Base-by-base conservation (phyloP, 2,888 invertebrate species). In the Oligia latruncula region DNA sequence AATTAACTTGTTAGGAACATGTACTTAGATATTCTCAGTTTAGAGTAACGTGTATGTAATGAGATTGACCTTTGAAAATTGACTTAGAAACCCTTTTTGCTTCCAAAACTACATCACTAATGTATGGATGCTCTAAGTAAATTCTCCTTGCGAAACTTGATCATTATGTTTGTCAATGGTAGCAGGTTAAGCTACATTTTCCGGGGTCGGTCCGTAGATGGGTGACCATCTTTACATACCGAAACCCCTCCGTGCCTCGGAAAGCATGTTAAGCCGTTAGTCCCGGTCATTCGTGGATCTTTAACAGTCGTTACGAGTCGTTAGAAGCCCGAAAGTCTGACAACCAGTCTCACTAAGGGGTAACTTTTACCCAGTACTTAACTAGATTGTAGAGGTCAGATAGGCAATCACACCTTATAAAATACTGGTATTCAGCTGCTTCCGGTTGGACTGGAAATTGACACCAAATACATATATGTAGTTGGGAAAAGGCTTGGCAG, bases 1-100 rank as follows among this genome's bases (percentile, higher is more conserved):
- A 73, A 66, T 76, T 72, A 85, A 82, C 81, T 85, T 78, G 58
- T 82, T 87, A 58, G 40, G 40, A 74, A 52, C 23, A 58, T 81
- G 2, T 80, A 62, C 77, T 74, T 60, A 70, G 13, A 58, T 49
- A 74, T 67, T 64, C 58, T 17, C 20, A 46, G 71, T 79, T 75
- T 71, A 71, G 11, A 74, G 35, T 72, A 58, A 71, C 55, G 11
- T 15, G n/a, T 20, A 29, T 20, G 68, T 84, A 82, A 84, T 82
- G 62, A 81, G 58, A 70, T 71, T 81, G 70, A 72, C 64, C 72
- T 83, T 72, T 75, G 29, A 43, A 62, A 68, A 17, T 82, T 77
- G 29, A 40, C 73, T 71, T 55, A 46, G 40, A 46, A 75, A 35
- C 49, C 55, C 40, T 67, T 76, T 84, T 70, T 60, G 2, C 49